Evolutionary conservation across 2,888 invertebrate species (phyloP), one percentile per base, ranked within the genome.

Genomic region (Drymonia ruficornis): DNA sequence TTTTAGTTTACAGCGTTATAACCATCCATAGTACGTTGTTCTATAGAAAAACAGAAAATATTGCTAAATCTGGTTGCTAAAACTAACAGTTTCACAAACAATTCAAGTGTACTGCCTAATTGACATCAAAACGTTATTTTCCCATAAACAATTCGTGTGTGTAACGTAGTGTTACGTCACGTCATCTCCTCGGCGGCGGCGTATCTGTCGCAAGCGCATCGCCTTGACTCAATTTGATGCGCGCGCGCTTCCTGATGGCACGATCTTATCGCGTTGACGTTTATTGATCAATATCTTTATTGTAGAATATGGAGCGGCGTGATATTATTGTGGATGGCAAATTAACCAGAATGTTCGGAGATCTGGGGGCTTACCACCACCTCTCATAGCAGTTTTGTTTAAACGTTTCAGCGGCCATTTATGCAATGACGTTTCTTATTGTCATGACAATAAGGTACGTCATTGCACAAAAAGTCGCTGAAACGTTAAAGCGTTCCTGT

Each of bases 151-250:
- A 34, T 16, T 34, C 31, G 34, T 47, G 47, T 47, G 34, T 13
- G 18, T 11, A 47, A 34, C 18, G 5, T 44, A 7, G 43, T 15
- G 2, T 46, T 34, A 47, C 31, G 18, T 47, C 47, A 34, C 23
- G 4, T 16, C 19, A 23, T 23, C 44, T 44, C 18, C 18, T 15
- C 19, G n/a, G n/a, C 2, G 1, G 7, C 19, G n/a, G n/a, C 2
- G 1, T 34, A 47, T 47, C 47, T 47, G 18, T 31, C 47, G 47
- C 47, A 47, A 47, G 34, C 34, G 7, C 34, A 47, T 34, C 61
- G 48, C 70, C 70, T 70, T 70, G 70, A 70, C 70, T 70, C 65
- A 54, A 63, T 70, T 69, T 51, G 59, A 61, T 61, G 58, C 65
- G 55, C 57, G 53, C 52, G 50, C 64, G 65, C 67, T 70, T 70